Evolutionary conservation across 2,113 vertebrate species (phyloP).

Genomic region (Urocitellus parryii): DNA sequence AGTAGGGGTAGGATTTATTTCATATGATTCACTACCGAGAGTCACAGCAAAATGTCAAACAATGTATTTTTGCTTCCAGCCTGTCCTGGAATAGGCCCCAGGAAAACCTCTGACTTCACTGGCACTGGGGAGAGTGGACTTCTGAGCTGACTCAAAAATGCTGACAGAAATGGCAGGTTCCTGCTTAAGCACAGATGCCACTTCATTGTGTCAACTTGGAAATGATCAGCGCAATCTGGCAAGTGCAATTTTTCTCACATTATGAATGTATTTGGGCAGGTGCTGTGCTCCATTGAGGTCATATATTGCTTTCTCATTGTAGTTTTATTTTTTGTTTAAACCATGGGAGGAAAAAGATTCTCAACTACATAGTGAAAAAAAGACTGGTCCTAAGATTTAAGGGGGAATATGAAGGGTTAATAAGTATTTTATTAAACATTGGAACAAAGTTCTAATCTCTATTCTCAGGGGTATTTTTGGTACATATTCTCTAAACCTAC

Average conservation of each 20-base stretch:
- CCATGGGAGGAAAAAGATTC: background rate
- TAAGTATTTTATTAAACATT: background rate
- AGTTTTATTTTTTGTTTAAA: background rate
- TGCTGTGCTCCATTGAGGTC: conserved; percentile 25
- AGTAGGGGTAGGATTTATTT: background rate
- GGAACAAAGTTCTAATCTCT: background rate
- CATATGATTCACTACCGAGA: background rate
- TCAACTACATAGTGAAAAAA: background rate
- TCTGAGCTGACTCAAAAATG: background rate
- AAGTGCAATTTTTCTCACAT: conserved; percentile 62
- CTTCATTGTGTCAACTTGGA: conserved; percentile 58
- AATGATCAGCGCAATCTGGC: conserved; percentile 54
- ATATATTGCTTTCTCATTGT: background rate
- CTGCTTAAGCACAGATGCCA: conserved; percentile 61
- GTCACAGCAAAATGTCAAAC: conserved; percentile 2
- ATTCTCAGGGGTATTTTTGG: background rate
- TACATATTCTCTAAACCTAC: background rate
- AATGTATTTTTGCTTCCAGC: background rate
- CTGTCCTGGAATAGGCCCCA: background rate
- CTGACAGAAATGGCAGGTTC: conserved; percentile 51
- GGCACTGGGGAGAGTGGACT: background rate
- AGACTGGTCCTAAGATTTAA: background rate
- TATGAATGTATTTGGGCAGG: conserved; percentile 41
- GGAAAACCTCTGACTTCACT: background rate
- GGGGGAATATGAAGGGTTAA: background rate